Conservation (phyloP, 2,888 invertebrate species). For the Dicyrtoma fusca region DNA sequence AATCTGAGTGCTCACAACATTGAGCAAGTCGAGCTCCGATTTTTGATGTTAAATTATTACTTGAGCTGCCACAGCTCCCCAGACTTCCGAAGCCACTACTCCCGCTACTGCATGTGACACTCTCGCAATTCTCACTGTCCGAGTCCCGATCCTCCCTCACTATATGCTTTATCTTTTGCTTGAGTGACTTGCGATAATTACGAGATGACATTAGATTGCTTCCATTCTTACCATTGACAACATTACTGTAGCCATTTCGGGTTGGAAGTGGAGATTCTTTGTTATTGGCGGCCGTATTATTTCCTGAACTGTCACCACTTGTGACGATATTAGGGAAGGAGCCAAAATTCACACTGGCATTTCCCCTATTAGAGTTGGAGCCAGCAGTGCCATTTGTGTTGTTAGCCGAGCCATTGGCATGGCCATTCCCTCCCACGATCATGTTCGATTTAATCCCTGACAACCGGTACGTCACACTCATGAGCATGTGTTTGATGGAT, state of each 20-base stretch:
- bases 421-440: constrained; percentile 31
- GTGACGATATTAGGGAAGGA: constrained; percentile 51
- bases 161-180: constrained; percentile 58
- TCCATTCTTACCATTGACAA: constrained; percentile 14
- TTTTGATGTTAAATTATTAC: constrained; percentile 54
- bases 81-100: constrained; percentile 56
- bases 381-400: constrained; percentile 22
- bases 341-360: constrained; percentile 45
- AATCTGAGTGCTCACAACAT: constrained; percentile 67
- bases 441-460: constrained; percentile 55
- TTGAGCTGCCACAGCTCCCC: constrained; percentile 52
- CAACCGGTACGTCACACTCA: constrained; percentile 57
- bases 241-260: background rate
- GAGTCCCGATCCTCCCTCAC: constrained; percentile 57
- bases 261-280: constrained; percentile 11
- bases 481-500: constrained; percentile 58
- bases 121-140: constrained; percentile 55
- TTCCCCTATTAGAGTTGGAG: constrained; percentile 20
- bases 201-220: constrained; percentile 22
- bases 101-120: constrained; percentile 52
- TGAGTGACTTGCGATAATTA: constrained; percentile 59
- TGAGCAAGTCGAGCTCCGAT: constrained; percentile 74
- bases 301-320: background rate
- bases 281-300: background rate
- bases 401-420: constrained; percentile 36